phyloP scores from a whole-genome alignment of 2,113 vertebrate genomes.

The Ceyx melanurus region DNA sequence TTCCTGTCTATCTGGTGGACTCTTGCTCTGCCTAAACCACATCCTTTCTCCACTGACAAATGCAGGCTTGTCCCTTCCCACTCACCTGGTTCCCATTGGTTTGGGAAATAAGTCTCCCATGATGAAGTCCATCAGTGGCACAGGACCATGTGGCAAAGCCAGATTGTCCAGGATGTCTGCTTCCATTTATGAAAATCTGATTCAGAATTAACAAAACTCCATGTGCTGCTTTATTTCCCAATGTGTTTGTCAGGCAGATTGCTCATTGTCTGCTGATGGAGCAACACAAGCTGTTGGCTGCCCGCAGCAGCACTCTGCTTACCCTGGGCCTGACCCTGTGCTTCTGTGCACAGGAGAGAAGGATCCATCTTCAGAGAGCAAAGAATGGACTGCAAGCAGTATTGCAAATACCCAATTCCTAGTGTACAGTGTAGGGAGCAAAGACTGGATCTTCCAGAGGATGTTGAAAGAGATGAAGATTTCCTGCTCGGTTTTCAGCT shows the following conservation, averaged over 20 bases:
- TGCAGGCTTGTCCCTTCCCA: not conserved
- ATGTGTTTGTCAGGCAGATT: rapidly evolving
- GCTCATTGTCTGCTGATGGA: not conserved
- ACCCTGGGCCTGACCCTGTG: not conserved
- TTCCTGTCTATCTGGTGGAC: not conserved
- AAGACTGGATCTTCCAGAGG: not conserved
- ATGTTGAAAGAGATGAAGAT: not conserved
- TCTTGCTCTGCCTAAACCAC: not conserved
- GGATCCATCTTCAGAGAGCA: not conserved
- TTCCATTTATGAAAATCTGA: not conserved
- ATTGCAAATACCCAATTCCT: not conserved
- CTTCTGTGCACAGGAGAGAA: not conserved
- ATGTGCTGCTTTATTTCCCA: not conserved
- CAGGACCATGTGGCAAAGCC: not conserved
- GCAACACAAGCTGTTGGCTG: not conserved
- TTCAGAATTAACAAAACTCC: not conserved
- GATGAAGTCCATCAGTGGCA: not conserved
- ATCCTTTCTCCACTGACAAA: not conserved
- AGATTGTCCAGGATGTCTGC: not conserved
- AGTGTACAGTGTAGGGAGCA: not conserved
- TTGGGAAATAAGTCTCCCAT: not conserved
- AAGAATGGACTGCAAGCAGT: rapidly evolving
- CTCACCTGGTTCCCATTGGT: not conserved
- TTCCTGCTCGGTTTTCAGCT: not conserved
- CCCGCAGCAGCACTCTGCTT: not conserved